Percentiles rank a stretch among this genome's conserved stretches.
Evolutionary conservation across 2,888 invertebrate genomes (phyloP).

Genomic region (Globia sparganii): DNA sequence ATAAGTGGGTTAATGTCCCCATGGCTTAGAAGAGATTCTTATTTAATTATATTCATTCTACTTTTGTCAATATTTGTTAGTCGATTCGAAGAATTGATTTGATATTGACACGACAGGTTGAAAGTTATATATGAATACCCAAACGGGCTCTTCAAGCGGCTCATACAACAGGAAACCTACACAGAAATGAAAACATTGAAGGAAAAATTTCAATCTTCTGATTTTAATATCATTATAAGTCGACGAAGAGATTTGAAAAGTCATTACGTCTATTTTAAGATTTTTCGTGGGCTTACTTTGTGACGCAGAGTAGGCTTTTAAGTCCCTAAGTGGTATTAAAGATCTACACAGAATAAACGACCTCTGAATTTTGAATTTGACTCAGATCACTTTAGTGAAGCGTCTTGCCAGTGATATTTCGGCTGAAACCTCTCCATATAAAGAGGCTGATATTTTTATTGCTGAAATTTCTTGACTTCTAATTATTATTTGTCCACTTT

Average conservation of each 20-base stretch:
- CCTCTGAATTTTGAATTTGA: conserved; percentile 48
- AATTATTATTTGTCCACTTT: neutral
- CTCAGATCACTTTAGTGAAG: conserved; percentile 26
- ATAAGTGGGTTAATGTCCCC: neutral
- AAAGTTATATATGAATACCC: neutral
- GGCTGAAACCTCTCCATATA: neutral
- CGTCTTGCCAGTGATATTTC: conserved; percentile 7
- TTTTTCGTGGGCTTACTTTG: conserved; percentile 50
- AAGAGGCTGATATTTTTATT: conserved; percentile 11
- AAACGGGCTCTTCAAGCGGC: neutral
- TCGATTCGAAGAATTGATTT: conserved; percentile 15
- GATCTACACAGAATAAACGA: conserved; percentile 51
- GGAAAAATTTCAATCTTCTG: conserved; percentile 39
- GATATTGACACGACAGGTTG: neutral
- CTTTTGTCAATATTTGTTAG: conserved; percentile 5
- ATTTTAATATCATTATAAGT: conserved; percentile 54
- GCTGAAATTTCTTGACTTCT: neutral
- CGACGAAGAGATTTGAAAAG: conserved; percentile 36
- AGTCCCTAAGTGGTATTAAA: conserved; percentile 52
- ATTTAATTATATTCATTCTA: conserved; percentile 5
- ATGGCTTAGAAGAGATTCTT: neutral
- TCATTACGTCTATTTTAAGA: conserved; percentile 58
- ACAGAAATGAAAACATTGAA: conserved; percentile 1
- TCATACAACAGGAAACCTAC: conserved; percentile 2
- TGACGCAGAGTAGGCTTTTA: conserved; percentile 47